Percentiles rank a stretch among this genome's conserved stretches.
These are phyloP conservation scores for Diuraphis noxia DNA, from an alignment of 1,140 invertebrate genomes.

Conservation along the genomic window DNA sequence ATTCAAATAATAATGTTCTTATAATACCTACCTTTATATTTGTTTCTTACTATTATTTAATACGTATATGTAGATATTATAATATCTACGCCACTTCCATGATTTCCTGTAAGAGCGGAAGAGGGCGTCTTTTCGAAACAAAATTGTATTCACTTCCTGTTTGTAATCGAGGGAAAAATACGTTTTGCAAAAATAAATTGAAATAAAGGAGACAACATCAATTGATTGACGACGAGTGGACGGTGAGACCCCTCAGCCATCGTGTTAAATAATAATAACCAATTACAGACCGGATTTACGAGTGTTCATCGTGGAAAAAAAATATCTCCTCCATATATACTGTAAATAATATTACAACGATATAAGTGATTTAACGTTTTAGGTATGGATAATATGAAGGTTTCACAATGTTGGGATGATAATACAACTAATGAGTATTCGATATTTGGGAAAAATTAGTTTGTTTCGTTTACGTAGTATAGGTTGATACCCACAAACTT, in stretches of 20 bases:
- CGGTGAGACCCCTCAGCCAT: background rate
- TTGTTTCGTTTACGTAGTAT: background rate
- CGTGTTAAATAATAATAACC: slow-evolving; percentile 48
- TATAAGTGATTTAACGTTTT: too few species aligned
- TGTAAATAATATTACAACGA: background rate
- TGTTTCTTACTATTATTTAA: background rate
- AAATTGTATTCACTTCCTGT: slow-evolving; percentile 47
- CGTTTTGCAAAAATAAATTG: slow-evolving; percentile 50
- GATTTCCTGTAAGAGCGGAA: slow-evolving; percentile 41
- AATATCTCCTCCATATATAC: background rate
- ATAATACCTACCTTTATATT: background rate
- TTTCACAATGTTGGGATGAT: background rate
- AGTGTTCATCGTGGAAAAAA: slow-evolving; percentile 36
- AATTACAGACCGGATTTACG: slow-evolving; percentile 39
- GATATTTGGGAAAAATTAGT: background rate
- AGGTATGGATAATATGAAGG: background rate
- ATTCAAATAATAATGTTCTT: background rate
- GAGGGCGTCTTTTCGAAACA: slow-evolving; percentile 33
- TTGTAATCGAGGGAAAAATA: slow-evolving; percentile 17
- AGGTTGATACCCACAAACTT: background rate
- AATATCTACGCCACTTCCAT: slow-evolving; percentile 20
- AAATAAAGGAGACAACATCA: slow-evolving; percentile 44
- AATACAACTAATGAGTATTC: background rate
- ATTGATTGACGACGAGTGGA: slow-evolving; percentile 46
- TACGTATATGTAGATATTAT: background rate